phyloP scores from a whole-genome alignment of 2,888 invertebrate genomes.

The Aelia acuminata region DNA sequence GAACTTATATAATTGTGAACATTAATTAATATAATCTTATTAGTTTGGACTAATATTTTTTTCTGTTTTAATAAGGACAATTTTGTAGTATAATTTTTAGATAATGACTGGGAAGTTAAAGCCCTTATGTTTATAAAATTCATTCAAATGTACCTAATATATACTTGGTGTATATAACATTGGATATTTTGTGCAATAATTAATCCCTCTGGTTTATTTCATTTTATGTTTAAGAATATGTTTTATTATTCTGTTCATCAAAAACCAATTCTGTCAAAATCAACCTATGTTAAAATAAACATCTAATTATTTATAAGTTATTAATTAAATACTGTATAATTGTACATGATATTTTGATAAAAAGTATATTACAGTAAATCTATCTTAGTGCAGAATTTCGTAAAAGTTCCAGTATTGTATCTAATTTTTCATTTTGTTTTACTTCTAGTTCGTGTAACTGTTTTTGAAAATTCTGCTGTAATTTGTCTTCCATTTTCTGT shows the following conservation, averaged over 20 bases:
- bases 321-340: conserved; percentile 26
- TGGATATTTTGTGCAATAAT: not conserved
- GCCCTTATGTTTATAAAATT: conserved; percentile 13
- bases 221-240: conserved; percentile 4
- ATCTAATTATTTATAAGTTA: conserved; percentile 10
- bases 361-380: conserved; percentile 13
- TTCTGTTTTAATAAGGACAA: not conserved
- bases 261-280: not conserved
- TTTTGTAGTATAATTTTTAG: not conserved
- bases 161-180: conserved; percentile 11
- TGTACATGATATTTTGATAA: conserved; percentile 33
- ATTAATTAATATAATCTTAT: conserved; percentile 23
- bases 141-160: conserved; percentile 9
- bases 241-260: conserved; percentile 27
- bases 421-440: conserved; percentile 69
- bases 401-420: conserved; percentile 67
- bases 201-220: not conserved
- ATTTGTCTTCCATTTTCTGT: conserved; percentile 46
- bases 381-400: conserved; percentile 53
- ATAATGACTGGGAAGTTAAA: conserved; percentile 47
- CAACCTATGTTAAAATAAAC: not conserved
- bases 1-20: conserved; percentile 12
- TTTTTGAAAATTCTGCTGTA: conserved; percentile 55
- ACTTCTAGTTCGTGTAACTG: conserved; percentile 67
- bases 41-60: conserved; percentile 15